Evolutionary conservation across 2,113 vertebrate genomes (phyloP).

Genomic region (Myotis davidii): DNA sequence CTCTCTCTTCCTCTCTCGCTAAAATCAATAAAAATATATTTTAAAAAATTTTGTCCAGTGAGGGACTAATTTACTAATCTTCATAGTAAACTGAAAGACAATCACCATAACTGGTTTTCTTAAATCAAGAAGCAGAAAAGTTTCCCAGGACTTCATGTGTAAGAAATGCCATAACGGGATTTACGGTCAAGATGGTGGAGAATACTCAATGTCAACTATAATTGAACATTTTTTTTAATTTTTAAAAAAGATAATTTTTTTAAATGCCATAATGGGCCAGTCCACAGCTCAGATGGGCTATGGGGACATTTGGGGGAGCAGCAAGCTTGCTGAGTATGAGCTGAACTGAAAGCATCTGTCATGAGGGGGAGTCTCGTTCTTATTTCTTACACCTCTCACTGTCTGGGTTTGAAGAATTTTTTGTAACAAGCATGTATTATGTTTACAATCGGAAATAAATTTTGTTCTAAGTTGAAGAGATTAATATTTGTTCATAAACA

Average conservation of each 20-base stretch:
- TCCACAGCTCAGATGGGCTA: not conserved
- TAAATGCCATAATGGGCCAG: not conserved
- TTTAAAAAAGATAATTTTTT: not conserved
- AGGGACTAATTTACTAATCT: not conserved
- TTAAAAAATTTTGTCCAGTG: not conserved
- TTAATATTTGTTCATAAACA: not conserved
- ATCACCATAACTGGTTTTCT: not conserved
- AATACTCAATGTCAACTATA: not conserved
- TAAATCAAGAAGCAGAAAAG: not conserved
- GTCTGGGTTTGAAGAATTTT: not conserved
- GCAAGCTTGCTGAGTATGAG: not conserved
- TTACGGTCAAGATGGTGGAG: not conserved
- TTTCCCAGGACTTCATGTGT: not conserved
- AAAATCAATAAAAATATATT: not conserved
- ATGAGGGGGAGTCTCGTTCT: not conserved
- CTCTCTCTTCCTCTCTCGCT: not conserved
- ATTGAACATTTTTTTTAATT: not conserved
- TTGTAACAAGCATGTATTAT: not conserved
- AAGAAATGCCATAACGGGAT: not conserved
- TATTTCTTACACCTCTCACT: not conserved
- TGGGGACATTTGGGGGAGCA: not conserved
- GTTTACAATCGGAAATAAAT: not conserved
- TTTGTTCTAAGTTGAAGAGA: not conserved
- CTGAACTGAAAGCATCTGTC: not conserved
- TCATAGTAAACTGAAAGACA: not conserved